Evolutionary conservation across 2,888 invertebrate genomes (phyloP), one percentile per base, ranked within the genome.

Genomic region (Zygogramma bicolorata): DNA sequence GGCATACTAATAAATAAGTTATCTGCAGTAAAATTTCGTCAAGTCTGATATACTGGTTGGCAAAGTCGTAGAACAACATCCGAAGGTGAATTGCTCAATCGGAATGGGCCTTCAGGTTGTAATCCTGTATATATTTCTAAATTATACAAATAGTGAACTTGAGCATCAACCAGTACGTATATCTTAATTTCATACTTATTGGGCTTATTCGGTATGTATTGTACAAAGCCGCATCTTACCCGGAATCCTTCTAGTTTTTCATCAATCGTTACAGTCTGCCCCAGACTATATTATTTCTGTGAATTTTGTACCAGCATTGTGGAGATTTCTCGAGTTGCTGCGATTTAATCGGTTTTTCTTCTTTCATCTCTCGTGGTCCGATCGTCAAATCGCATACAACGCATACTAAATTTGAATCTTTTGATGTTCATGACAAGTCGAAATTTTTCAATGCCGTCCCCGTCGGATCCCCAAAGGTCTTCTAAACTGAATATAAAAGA

Each of bases 181-280:
- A 80, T 75, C 76, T 83, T 80, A 1, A 81, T 74, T 1, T 79
- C 79, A 73, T 82, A 82, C 57, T 79, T 81, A 2, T 71, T 75
- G 29, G 82, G 81, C 73, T 83, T 82, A 10, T 73, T 74, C 7
- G 83, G 79, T 20, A 82, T 82, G 68, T 83, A 84, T 69, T 83
- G 79, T 20, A 71, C 34, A 70, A 82, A 80, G 34, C 34, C 18
- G 66, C 83, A 84, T 49, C 79, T 66, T 40, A 79, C 81, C 22
- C 62, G 25, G 34, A 68, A 68, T 20, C 31, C 62, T 60, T 71
- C 73, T 25, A 80, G 60, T 69, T 77, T 80, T 70, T 81, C 79
- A 70, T 82, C 81, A 38, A 81, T 71, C 57, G 81, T 84, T 10
- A 82, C 79, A 73, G 78, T 74, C 70, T 80, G 73, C 58, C 81